A percentile compares a stretch with the other conserved stretches of the same genome.
phyloP scores from a whole-genome alignment of 2,113 vertebrate species.

The Lophotis ruficrista region DNA sequence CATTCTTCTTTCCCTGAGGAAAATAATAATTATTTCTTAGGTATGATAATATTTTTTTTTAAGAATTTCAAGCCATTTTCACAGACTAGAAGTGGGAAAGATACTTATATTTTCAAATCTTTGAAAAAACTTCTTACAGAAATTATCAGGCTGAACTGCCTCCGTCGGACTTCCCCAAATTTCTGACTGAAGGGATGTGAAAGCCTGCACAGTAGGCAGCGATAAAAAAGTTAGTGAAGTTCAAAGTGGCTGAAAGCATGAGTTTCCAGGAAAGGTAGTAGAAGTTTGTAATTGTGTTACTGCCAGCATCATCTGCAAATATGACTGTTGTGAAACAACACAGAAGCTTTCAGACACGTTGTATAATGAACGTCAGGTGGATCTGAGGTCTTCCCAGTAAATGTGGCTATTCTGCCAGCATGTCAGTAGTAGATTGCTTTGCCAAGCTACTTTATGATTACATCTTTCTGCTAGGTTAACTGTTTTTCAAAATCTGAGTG shows the following conservation, averaged over 20 bases:
- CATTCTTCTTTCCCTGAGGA: not conserved
- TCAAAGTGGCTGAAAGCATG: not conserved
- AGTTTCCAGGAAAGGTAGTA: not conserved
- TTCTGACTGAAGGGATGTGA: not conserved
- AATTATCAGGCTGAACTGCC: not conserved
- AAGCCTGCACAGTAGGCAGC: not conserved
- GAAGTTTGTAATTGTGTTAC: not conserved
- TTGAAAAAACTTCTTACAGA: not conserved
- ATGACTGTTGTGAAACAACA: not conserved
- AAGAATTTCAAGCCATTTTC: not conserved
- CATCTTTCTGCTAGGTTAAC: not conserved
- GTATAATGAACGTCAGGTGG: rapidly evolving
- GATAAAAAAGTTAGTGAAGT: not conserved
- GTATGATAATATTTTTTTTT: not conserved
- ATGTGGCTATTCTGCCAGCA: not conserved
- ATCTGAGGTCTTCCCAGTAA: not conserved
- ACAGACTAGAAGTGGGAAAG: not conserved
- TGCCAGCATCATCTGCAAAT: not conserved
- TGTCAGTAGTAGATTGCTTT: not conserved
- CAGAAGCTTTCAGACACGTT: not conserved
- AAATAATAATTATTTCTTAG: not conserved
- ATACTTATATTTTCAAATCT: not conserved
- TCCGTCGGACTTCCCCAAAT: not conserved
- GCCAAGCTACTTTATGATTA: not conserved
- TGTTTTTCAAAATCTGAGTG: not conserved